Percentiles rank a stretch among this genome's conserved stretches.
These are phyloP conservation scores for Columba janthina DNA, from an alignment of 2,113 vertebrate species.

Conservation along the genomic window DNA sequence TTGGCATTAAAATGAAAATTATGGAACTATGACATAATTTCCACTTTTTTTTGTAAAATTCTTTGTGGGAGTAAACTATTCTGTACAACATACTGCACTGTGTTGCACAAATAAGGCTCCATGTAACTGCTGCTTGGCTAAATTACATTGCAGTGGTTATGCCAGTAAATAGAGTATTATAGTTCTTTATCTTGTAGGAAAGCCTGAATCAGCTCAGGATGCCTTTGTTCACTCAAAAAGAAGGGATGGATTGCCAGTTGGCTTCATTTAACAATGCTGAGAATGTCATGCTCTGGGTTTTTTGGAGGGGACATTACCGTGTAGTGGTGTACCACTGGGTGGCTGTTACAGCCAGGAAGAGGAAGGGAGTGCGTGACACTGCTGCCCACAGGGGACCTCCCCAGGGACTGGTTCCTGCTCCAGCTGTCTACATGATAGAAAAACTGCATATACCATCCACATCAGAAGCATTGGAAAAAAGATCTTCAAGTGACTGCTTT, in stretches of 20 bases:
- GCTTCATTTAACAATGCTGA: background rate
- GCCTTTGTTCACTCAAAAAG: background rate
- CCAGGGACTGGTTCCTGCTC: background rate
- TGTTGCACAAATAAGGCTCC: background rate
- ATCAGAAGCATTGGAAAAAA: background rate
- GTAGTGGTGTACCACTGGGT: background rate
- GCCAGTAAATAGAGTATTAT: background rate
- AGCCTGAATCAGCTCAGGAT: background rate
- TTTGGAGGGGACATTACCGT: background rate
- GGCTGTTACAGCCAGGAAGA: background rate
- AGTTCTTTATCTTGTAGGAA: background rate
- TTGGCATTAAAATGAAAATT: background rate
- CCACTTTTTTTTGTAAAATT: background rate
- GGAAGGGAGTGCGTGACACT: background rate
- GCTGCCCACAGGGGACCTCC: background rate
- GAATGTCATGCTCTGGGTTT: background rate
- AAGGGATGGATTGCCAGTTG: background rate
- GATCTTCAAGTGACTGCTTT: background rate
- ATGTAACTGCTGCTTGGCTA: background rate
- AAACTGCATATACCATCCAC: background rate
- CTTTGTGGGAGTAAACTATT: background rate
- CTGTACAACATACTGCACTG: background rate
- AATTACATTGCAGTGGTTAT: background rate
- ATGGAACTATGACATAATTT: background rate
- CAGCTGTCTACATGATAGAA: background rate